These are phyloP conservation scores for Hymenopus coronatus DNA, from an alignment of 2,888 invertebrate genomes.

Conservation along the genomic window DNA sequence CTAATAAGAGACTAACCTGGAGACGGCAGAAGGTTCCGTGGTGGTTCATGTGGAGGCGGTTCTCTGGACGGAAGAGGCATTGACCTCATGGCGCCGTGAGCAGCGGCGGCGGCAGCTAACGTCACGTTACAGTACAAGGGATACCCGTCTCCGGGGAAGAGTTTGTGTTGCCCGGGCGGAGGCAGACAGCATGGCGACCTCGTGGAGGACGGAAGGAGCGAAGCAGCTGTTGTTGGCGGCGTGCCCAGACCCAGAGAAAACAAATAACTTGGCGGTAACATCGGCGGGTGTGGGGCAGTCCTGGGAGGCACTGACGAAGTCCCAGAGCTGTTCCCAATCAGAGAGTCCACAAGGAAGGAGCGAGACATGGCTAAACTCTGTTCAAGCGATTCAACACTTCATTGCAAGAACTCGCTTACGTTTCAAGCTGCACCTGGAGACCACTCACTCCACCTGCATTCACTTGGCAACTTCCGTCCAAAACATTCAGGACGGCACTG, in stretches of 20 bases:
- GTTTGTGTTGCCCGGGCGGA: conserved; percentile 23
- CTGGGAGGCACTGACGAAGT: conserved; percentile 50
- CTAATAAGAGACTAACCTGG: neutral
- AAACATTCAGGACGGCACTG: neutral
- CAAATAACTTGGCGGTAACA: conserved; percentile 30
- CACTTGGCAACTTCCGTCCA: neutral
- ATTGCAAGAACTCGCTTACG: neutral
- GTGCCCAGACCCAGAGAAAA: conserved; percentile 26
- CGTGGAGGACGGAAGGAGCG: neutral
- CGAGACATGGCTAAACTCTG: conserved; percentile 60
- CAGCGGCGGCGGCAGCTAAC: neutral
- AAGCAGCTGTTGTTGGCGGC: conserved; percentile 6
- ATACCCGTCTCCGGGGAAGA: neutral
- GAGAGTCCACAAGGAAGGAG: conserved; percentile 76
- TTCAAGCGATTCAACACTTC: neutral
- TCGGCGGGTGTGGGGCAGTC: conserved; percentile 25
- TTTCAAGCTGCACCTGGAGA: no score
- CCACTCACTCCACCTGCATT: neutral
- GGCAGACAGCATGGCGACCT: conserved; percentile 16
- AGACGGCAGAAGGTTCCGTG: conserved; percentile 37
- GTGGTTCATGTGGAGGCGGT: neutral
- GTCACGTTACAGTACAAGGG: conserved; percentile 19
- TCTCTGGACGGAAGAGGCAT: conserved; percentile 13
- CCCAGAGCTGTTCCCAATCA: conserved; percentile 64
- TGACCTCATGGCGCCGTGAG: conserved; percentile 23